A percentile compares a stretch with the other conserved stretches of the same genome.
These are phyloP conservation scores for Eupithecia tripunctaria DNA, from an alignment of 2,888 invertebrate species.

Conservation along the genomic window DNA sequence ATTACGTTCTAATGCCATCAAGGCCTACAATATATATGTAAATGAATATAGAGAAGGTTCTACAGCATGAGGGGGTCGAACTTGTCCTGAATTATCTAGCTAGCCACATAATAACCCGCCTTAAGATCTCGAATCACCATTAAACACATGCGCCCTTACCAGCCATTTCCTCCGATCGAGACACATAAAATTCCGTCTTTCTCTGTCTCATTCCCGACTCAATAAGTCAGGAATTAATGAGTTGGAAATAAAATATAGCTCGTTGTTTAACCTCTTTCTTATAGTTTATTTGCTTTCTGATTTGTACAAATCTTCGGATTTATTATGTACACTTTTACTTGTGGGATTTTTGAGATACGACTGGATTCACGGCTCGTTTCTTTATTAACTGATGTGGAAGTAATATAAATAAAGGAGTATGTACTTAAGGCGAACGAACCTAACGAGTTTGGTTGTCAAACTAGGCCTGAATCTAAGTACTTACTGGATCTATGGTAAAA, in stretches of 20 bases:
- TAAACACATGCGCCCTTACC: constrained; percentile 2
- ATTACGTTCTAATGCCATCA: no score
- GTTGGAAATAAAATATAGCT: constrained; percentile 73
- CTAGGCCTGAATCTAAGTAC: no score
- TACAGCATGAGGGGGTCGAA: background rate
- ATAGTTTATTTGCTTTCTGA: constrained; percentile 66
- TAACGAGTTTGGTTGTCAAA: no score
- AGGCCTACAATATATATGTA: no score
- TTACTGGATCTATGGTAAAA: no score
- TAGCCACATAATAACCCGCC: background rate
- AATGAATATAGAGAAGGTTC: no score
- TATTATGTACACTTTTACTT: constrained; percentile 41
- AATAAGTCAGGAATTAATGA: constrained; percentile 75
- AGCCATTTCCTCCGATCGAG: constrained; percentile 8
- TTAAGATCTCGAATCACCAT: background rate
- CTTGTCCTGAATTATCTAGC: background rate
- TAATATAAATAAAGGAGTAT: no score
- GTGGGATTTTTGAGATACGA: constrained; percentile 37
- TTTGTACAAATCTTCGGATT: constrained; percentile 61
- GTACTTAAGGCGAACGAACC: no score
- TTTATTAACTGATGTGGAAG: constrained; percentile 26
- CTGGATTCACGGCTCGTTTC: constrained; percentile 27
- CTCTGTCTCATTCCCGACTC: constrained; percentile 55
- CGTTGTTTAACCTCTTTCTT: constrained; percentile 62
- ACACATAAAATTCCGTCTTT: constrained; percentile 28